Evolutionary conservation across 2,797 vertebrate species (phyloP).

Genomic region (Sebastiscus tertius): DNA sequence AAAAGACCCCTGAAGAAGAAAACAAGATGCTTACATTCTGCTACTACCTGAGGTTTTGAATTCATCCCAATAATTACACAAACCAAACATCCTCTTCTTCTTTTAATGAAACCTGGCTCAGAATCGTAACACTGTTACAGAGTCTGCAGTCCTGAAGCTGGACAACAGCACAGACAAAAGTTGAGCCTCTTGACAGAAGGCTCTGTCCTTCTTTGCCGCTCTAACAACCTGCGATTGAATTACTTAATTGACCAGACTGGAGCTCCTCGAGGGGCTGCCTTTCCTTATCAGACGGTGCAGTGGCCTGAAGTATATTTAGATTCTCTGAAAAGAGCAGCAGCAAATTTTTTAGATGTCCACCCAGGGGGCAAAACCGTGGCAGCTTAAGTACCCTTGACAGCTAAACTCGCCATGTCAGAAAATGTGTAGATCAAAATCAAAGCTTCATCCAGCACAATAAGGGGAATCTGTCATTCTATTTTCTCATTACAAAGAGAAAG

Average conservation of each 20-base stretch:
- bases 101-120: constrained; percentile 2
- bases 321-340: constrained; percentile 47
- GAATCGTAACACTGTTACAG: background rate
- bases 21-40: background rate
- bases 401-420: constrained; percentile 29
- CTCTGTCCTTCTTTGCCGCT: constrained; percentile 30
- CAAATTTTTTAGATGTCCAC: constrained; percentile 31
- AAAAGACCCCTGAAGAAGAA: background rate
- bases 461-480: constrained; percentile 1
- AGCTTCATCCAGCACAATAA: background rate
- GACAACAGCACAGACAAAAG: constrained; percentile 3
- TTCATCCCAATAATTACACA: background rate
- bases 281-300: constrained; percentile 32
- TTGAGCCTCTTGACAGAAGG: constrained; percentile 7
- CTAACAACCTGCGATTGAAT: constrained; percentile 44
- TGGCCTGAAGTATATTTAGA: constrained; percentile 46
- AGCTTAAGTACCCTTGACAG: constrained; percentile 49
- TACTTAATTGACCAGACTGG: constrained; percentile 62
- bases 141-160: background rate
- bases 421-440: constrained; percentile 46
- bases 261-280: constrained; percentile 18
- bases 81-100: background rate
- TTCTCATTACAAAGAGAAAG: background rate
- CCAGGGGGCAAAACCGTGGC: constrained; percentile 1
- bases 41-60: background rate